Evolutionary conservation across 2,888 invertebrate species (phyloP), one percentile per base, ranked within the genome.

Genomic region (Asteroscopus sphinx): DNA sequence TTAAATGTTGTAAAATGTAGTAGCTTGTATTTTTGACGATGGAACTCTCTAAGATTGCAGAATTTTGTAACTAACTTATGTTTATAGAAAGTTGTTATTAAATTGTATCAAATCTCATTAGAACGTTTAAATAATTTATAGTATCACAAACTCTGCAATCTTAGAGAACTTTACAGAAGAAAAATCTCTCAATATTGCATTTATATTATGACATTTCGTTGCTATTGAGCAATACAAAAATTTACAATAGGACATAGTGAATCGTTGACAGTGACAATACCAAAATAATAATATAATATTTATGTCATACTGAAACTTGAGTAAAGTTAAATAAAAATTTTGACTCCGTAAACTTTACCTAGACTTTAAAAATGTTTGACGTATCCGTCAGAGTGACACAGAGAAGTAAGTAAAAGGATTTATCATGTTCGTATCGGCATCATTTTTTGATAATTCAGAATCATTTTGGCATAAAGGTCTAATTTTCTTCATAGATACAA

Each of bases 51-150:
- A 11, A 52, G 41, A 36, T 62, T 75, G 76, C 72, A 60, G 55
- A 42, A 55, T 63, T 67, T 54, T 36, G 36, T 5, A 26, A 45
- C 37, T 45, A 36, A 68, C 25, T 54, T 68, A 68, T 26, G 33
- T 61, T 53, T 28, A 35, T 51, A 36, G 76, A 66, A 64, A 67
- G 64, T 62, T 79, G 79, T 66, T 70, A 68, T 56, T 60, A 76
- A 59, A 42, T 64, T 56, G 39, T 74, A 76, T 59, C 49, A 68
- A 69, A 76, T 74, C 73, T 71, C 77, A 73, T 70, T 65, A 62
- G 58, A 52, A 48, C 46, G 47, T 55, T 68, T 59, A 70, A 70
- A 25, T n/a, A n/a, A n/a, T n/a, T n/a, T n/a, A 47, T 55, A 46
- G 42, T 53, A 42, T 12, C 15, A 35, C 3, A 7, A 44, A 49